phyloP scores from a whole-genome alignment of 2,888 invertebrate species.

The Machimus atricapillus region DNA sequence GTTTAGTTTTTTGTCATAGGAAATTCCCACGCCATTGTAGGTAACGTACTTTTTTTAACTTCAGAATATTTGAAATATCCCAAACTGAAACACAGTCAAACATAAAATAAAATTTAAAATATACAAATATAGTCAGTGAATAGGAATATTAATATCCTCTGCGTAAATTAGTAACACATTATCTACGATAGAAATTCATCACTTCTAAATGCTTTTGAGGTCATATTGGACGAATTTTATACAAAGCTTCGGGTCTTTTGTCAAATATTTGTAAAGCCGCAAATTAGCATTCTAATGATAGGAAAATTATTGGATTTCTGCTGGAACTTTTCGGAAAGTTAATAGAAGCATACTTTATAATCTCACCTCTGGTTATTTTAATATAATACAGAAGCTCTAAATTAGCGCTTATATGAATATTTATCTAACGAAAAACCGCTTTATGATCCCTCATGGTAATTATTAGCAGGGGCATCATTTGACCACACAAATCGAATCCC shows the following conservation, averaged over 20 bases:
- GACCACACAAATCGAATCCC: background rate
- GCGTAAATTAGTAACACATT: background rate
- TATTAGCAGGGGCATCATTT: background rate
- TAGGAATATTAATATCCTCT: too few species aligned
- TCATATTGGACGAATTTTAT: too few species aligned
- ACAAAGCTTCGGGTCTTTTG: too few species aligned
- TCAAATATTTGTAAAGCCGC: background rate
- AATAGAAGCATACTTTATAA: background rate
- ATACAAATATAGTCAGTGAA: too few species aligned
- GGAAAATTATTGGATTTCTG: background rate
- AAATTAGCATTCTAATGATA: background rate
- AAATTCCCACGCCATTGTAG: too few species aligned
- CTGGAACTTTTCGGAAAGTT: background rate
- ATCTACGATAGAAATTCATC: background rate
- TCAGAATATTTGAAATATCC: too few species aligned
- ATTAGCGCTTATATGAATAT: background rate
- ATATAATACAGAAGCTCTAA: background rate
- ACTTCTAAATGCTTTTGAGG: too few species aligned
- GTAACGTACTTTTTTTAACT: too few species aligned
- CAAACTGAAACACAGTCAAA: too few species aligned
- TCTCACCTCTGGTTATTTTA: background rate
- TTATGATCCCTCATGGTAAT: background rate
- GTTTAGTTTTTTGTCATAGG: too few species aligned
- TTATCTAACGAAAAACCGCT: background rate
- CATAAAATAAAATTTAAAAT: too few species aligned